Base-by-base conservation (phyloP, 2,113 vertebrate species). In the Equus quagga region DNA sequence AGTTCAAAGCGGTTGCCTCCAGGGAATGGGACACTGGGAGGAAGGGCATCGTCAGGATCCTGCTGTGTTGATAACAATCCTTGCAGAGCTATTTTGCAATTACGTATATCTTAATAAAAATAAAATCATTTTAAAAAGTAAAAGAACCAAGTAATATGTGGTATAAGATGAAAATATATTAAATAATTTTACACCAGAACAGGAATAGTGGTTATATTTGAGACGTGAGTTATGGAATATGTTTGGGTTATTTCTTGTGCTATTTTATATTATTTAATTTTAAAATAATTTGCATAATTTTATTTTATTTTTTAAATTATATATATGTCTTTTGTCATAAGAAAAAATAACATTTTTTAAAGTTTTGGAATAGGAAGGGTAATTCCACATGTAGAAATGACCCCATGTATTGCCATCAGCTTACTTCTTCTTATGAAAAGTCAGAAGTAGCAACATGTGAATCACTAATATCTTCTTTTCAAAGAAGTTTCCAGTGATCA, bases 21-120 rank as follows among this genome's bases (percentile, higher is more conserved):
- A 0, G 8, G 1, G n/a, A 10, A 12, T 1, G 2, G 41, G n/a
- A 13, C 4, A 1, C 23, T 1, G 26, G 26, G 10, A 49, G 51
- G 8, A 51, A 21, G 28, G 33, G 13, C 4, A 5, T 0, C 14
- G 7, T 6, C 72, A 21, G 83, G 51, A 24, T 8, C 26, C 60
- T 62, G 64, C 44, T 41, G 28, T 23, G 56, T 69, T 44, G 15
- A 26, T 36, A 54, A 72, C 33, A 41, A 31, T 62, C 31, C 23
- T 19, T 75, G 14, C 7, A n/a, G 44, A 56, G n/a, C 28, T 28
- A 6, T 11, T 49, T 79, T 41, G 36, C 17, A 49, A 26, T 36
- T 23, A 21, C 19, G 10, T 44, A 41, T n/a, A n/a, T 33, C 51
- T 49, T 69, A 58, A 60, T 56, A 84, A 73, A 87, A 17, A 58